These are phyloP conservation scores for Tenodera sinensis DNA, from an alignment of 2,888 invertebrate genomes.

Conservation along the genomic window DNA sequence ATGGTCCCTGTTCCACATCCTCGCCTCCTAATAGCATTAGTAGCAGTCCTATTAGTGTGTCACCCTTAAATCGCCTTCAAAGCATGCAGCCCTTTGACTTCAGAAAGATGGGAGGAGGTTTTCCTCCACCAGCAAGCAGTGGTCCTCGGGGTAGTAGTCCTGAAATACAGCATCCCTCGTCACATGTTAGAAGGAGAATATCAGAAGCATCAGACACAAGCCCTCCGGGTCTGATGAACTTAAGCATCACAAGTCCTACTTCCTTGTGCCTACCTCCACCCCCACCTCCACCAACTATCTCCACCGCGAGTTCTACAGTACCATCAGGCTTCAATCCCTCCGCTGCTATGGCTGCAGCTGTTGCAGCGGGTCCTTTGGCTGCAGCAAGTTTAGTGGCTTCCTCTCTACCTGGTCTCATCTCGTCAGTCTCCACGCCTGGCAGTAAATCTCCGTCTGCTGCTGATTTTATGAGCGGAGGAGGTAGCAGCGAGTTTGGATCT, in stretches of 20 bases:
- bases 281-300: slow-evolving; percentile 56
- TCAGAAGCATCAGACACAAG: slow-evolving; percentile 47
- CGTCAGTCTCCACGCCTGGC: slow-evolving; percentile 47
- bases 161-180: slow-evolving; percentile 38
- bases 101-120: slow-evolving; percentile 57
- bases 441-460: slow-evolving; percentile 48
- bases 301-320: slow-evolving; percentile 54
- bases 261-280: slow-evolving; percentile 61
- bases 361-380: slow-evolving; percentile 56
- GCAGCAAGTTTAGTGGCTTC: slow-evolving; percentile 62
- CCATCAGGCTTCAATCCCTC: slow-evolving; percentile 46
- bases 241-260: slow-evolving; percentile 55
- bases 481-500: slow-evolving; percentile 52
- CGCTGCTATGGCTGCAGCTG: slow-evolving; percentile 62
- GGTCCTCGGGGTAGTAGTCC: slow-evolving; percentile 29
- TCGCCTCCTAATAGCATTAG: slow-evolving; percentile 57
- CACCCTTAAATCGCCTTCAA: slow-evolving; percentile 84
- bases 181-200: slow-evolving; percentile 46
- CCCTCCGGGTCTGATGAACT: slow-evolving; percentile 52
- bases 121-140: slow-evolving; percentile 17
- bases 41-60: slow-evolving; percentile 62
- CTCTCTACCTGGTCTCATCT: slow-evolving; percentile 57
- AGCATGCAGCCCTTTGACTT: slow-evolving; percentile 96
- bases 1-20: slow-evolving; percentile 48
- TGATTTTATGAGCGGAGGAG: slow-evolving; percentile 46